phyloP scores from a whole-genome alignment of 1,140 invertebrate species.

The Macrobrachium rosenbergii region DNA sequence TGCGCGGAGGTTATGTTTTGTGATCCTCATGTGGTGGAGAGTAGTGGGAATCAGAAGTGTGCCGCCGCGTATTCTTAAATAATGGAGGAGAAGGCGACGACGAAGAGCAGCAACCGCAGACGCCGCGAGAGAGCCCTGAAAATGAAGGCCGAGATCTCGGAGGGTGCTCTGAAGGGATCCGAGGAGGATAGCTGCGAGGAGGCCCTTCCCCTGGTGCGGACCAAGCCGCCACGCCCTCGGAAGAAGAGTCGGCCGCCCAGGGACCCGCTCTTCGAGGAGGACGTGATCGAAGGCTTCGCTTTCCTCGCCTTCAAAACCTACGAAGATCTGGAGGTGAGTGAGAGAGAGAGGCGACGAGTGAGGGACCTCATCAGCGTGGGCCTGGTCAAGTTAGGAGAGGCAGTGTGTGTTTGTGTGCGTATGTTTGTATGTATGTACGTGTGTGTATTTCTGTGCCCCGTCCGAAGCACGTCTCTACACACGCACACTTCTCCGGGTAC shows the following conservation, averaged over 20 bases:
- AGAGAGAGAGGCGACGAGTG: background rate
- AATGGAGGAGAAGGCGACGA: constrained; percentile 60
- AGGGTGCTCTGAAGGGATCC: constrained; percentile 47
- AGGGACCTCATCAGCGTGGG: too few species aligned
- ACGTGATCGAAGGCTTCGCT: constrained; percentile 63
- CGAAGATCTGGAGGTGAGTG: constrained; percentile 62
- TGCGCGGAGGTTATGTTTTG: constrained; percentile 57
- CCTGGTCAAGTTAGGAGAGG: too few species aligned
- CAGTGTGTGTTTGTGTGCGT: too few species aligned
- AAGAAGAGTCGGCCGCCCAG: constrained; percentile 39
- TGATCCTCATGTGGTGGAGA: constrained; percentile 55
- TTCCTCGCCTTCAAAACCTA: constrained; percentile 63
- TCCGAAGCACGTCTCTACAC: too few species aligned
- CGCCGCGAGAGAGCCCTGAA: constrained; percentile 61
- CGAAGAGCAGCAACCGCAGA: constrained; percentile 57
- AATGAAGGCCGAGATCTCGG: constrained; percentile 62
- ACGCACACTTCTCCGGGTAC: too few species aligned
- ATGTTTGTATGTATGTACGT: too few species aligned
- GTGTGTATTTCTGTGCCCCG: too few species aligned
- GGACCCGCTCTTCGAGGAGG: constrained; percentile 62
- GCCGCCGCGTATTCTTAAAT: constrained; percentile 50
- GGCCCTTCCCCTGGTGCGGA: constrained; percentile 47
- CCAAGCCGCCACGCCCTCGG: constrained; percentile 57
- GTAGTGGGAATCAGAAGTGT: constrained; percentile 57
- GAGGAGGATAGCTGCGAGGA: constrained; percentile 57